Evolutionary conservation across 2,888 invertebrate species (phyloP), one percentile per base, ranked within the genome.

Genomic region (Doris montereyensis): DNA sequence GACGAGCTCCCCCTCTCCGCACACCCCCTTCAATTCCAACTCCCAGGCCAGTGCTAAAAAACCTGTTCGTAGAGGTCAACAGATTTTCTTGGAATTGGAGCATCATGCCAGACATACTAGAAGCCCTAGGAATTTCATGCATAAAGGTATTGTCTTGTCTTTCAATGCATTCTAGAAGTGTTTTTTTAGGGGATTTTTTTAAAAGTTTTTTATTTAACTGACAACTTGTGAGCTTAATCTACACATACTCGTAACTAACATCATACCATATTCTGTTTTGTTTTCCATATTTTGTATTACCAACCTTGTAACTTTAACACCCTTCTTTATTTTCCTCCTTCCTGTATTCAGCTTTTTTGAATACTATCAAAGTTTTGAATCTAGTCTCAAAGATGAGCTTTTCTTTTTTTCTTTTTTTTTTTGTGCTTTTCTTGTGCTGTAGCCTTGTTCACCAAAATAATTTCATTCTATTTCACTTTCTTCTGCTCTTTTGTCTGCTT

Each of bases 21-120:
- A 89, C 89, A 0, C 86, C 89, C 2, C 89, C 89, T 2, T 90
- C 90, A 1, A 90, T 90, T 34, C 90, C 90, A 21, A 84, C 84
- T 74, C n/a, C n/a, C 84, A 84, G 52, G 82, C 83, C 34, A 79
- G 80, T 24, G 78, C 84, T 26, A 81, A 83, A 5, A 82, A 76
- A 0, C 30, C 60, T 5, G 32, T 26, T 2, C 28, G 52, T 5
- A 76, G 85, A 17, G 79, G 81, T 1, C 84, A 85, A 30, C 84
- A 85, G 28, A 67, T 81, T 52, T 78, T 83, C 57, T 62, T 85
- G 0, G 89, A 89, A 75, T 79, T 88, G 70, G 89, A 90, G 52
- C 86, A 85, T 65, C 88, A 88, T 82, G 89, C 89, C 13, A 80
- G 88, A n/a, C 86, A 84, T 65, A 84, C 83, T 1, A 83, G 81